Percentiles rank a stretch among this genome's conserved stretches.
phyloP scores from a whole-genome alignment of 2,113 vertebrate species.

The Scolopax mira region DNA sequence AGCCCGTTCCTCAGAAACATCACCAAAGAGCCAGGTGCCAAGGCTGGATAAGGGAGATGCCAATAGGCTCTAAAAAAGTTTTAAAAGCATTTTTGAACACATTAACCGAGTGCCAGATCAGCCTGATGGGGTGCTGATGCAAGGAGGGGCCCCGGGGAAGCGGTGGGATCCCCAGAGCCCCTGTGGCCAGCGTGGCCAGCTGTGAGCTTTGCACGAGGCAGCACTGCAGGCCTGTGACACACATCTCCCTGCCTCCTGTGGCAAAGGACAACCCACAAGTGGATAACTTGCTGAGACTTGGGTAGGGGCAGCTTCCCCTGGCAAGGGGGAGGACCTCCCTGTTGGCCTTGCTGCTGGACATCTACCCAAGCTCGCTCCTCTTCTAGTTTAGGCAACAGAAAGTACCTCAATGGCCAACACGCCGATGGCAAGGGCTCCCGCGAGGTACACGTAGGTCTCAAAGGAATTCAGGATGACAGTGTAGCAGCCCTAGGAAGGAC shows the following conservation, averaged over 20 bases:
- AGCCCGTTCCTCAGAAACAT: background rate
- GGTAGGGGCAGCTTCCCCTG: background rate
- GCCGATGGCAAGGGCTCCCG: constrained; percentile 89
- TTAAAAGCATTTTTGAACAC: background rate
- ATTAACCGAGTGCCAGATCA: background rate
- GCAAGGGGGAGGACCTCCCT: background rate
- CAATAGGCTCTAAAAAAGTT: background rate
- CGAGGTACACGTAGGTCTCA: constrained; percentile 89
- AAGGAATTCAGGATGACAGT: constrained; percentile 88
- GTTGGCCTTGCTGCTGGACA: background rate
- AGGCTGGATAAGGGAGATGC: background rate
- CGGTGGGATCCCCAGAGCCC: rapidly evolving
- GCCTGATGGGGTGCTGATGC: background rate
- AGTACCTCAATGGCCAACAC: constrained; percentile 90
- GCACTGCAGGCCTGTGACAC: background rate
- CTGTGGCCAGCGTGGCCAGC: background rate
- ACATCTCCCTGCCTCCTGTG: background rate
- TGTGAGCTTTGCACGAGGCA: background rate
- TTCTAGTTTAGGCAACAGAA: background rate
- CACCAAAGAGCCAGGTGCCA: background rate
- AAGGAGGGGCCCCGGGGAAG: rapidly evolving
- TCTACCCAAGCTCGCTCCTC: background rate
- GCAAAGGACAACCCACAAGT: background rate
- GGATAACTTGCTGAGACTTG: background rate
- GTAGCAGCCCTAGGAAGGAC: constrained; percentile 85